These are phyloP conservation scores for Lobophora halterata DNA, from an alignment of 2,888 invertebrate species.

Conservation along the genomic window DNA sequence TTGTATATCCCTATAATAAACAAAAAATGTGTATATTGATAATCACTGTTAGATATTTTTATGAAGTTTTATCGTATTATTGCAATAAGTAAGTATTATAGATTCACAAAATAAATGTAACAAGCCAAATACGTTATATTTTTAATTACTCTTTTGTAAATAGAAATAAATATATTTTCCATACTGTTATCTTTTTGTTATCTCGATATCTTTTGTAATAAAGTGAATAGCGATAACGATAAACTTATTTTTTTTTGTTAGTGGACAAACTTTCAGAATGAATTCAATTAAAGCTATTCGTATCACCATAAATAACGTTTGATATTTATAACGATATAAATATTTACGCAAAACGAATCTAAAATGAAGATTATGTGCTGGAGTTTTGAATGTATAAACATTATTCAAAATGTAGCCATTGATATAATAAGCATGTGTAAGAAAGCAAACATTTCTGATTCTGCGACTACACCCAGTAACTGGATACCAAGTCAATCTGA, in stretches of 20 bases:
- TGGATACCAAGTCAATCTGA: slow-evolving; percentile 31
- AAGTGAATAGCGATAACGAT: slow-evolving; percentile 11
- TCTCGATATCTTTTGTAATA: too few relatives aligned
- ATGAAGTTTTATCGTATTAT: too few relatives aligned
- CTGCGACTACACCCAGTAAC: slow-evolving; percentile 38
- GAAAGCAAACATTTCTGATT: slow-evolving; percentile 31
- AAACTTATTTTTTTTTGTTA: too few relatives aligned
- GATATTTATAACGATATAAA: too few relatives aligned
- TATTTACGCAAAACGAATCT: slow-evolving; percentile 4
- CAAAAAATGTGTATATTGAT: too few relatives aligned
- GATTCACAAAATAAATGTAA: slow-evolving; percentile 19
- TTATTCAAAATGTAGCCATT: slow-evolving; percentile 7
- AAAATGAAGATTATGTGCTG: slow-evolving; percentile 13
- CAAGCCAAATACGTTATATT: slow-evolving; percentile 24
- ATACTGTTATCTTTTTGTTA: slow-evolving; percentile 7
- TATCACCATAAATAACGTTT: too few relatives aligned
- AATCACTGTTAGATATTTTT: too few relatives aligned
- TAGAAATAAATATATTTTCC: slow-evolving; percentile 26
- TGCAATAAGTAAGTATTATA: slow-evolving; percentile 6
- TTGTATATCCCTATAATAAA: too few relatives aligned
- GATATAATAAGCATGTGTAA: slow-evolving; percentile 16
- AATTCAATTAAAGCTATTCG: slow-evolving; percentile 6
- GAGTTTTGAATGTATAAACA: slow-evolving; percentile 9
- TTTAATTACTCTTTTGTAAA: slow-evolving; percentile 28
- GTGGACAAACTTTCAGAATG: too few relatives aligned